A percentile compares a stretch with the other conserved stretches of the same genome.
phyloP scores from a whole-genome alignment of 2,888 invertebrate species.

The Xiphydria camelus region DNA sequence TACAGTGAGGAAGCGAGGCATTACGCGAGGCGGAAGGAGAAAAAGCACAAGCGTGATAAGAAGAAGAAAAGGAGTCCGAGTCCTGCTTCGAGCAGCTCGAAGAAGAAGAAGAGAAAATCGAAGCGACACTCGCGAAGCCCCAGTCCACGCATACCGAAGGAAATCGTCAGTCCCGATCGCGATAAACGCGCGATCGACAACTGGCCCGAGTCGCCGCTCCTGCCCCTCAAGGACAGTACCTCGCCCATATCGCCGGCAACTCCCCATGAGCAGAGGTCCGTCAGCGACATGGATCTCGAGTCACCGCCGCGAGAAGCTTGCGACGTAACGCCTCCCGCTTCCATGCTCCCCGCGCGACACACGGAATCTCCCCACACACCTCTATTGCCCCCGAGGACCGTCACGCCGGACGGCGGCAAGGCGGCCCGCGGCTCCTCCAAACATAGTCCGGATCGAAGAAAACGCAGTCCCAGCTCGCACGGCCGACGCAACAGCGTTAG shows the following conservation, averaged over 20 bases:
- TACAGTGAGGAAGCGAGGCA: constrained; percentile 44
- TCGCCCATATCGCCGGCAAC: constrained; percentile 67
- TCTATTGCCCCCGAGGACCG: constrained; percentile 61
- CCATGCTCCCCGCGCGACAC: constrained; percentile 32
- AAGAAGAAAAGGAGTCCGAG: constrained; percentile 68
- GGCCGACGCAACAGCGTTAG: constrained; percentile 32
- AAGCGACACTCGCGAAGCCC: constrained; percentile 71
- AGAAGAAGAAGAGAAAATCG: constrained; percentile 70
- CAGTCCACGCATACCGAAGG: constrained; percentile 61
- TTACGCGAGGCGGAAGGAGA: constrained; percentile 52
- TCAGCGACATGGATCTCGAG: constrained; percentile 52
- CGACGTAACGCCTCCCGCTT: constrained; percentile 40
- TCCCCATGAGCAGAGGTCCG: constrained; percentile 58
- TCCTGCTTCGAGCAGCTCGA: constrained; percentile 65
- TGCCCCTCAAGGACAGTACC: constrained; percentile 60
- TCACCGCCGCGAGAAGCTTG: constrained; percentile 38
- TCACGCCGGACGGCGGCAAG: constrained; percentile 36
- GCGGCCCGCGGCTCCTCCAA: constrained; percentile 19
- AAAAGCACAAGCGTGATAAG: constrained; percentile 68
- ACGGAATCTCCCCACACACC: constrained; percentile 74
- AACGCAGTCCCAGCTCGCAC: constrained; percentile 39
- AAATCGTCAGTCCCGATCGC: constrained; percentile 57
- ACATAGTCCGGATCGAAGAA: constrained; percentile 34
- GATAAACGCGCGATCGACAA: constrained; percentile 55
- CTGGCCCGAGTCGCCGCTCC: constrained; percentile 61